Evolutionary conservation across 2,797 vertebrate genomes (phyloP).

Genomic region (Galago senegalensis): DNA sequence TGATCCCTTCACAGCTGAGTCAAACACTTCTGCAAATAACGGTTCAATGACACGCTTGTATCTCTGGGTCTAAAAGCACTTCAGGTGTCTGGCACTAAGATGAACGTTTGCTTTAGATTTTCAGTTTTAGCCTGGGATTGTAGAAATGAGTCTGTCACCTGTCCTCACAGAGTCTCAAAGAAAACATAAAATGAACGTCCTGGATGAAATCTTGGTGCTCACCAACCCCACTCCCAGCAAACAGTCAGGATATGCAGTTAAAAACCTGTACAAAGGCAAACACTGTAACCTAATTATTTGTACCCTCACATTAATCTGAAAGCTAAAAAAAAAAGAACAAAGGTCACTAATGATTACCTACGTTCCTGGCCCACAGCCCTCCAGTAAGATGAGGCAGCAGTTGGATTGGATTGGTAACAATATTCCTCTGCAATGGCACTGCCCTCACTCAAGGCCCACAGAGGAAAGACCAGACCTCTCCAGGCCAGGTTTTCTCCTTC

Average conservation of each 20-base stretch:
- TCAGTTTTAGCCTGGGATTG: not conserved
- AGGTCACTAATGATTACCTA: not conserved
- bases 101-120: constrained; percentile 20
- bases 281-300: too few relatives aligned
- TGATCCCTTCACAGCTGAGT: constrained; percentile 63
- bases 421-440: not conserved
- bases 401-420: not conserved
- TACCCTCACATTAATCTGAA: too few relatives aligned
- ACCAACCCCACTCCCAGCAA: not conserved
- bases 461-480: not conserved
- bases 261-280: not conserved
- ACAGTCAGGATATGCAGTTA: not conserved
- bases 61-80: not conserved
- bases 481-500: not conserved
- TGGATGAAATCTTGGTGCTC: not conserved
- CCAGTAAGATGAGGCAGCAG: too few relatives aligned
- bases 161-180: not conserved
- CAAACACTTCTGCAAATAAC: constrained; percentile 53
- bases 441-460: not conserved
- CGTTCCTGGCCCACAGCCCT: not conserved
- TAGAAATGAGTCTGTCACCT: constrained; percentile 14
- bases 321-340: not conserved
- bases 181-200: not conserved
- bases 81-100: not conserved
- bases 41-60: not conserved